A percentile compares a stretch with the other conserved stretches of the same genome.
Evolutionary conservation across 2,113 vertebrate species (phyloP).

Genomic region (Phyllopteryx taeniolatus): DNA sequence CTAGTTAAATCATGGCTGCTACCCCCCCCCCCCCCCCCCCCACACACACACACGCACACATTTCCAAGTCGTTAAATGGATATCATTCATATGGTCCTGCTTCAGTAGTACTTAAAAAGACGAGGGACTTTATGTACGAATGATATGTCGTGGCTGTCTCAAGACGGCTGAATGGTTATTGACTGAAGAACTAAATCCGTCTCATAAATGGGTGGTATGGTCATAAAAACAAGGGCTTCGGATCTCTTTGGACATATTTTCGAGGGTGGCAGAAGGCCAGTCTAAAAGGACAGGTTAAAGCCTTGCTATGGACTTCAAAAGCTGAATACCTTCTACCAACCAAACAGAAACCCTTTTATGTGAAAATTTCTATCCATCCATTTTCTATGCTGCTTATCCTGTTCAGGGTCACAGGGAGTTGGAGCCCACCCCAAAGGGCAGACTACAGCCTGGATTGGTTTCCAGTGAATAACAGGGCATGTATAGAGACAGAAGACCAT

Average conservation of each 20-base stretch:
- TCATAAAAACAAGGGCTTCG: background rate
- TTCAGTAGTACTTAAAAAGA: conserved; percentile 15
- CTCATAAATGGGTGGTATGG: background rate
- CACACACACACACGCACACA: conserved; percentile 16
- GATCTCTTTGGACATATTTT: background rate
- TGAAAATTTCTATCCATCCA: background rate
- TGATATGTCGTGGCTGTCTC: background rate
- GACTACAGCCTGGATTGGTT: too few species aligned
- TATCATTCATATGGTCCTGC: conserved; percentile 3
- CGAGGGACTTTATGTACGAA: conserved; percentile 5
- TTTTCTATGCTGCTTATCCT: background rate
- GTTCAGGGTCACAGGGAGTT: background rate
- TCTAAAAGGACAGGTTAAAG: background rate
- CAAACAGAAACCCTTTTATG: background rate
- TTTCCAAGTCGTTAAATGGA: conserved; percentile 20
- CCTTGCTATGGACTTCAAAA: background rate
- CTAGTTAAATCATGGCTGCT: conserved; percentile 47
- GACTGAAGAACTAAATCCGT: background rate
- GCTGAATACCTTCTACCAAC: background rate
- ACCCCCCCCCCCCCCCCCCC: too few species aligned
- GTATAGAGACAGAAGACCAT: too few species aligned
- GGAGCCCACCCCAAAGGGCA: too few species aligned
- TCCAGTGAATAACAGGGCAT: too few species aligned
- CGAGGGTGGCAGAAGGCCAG: background rate
- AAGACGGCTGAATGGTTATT: background rate